phyloP scores from a whole-genome alignment of 2,888 invertebrate genomes.

The Andrena bicolor region DNA sequence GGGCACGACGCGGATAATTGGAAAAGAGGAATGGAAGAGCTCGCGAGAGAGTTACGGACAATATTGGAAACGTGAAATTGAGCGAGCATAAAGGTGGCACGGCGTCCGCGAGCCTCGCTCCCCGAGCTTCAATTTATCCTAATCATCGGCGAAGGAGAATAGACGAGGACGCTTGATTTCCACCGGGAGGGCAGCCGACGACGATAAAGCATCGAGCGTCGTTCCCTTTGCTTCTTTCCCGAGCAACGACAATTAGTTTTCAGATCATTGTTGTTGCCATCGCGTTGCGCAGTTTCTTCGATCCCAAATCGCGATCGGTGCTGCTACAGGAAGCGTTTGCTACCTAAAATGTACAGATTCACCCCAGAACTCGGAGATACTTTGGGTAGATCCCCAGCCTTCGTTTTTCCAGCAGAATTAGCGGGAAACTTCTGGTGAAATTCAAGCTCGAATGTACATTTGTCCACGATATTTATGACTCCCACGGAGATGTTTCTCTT shows the following conservation, averaged over 20 bases:
- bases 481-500: conserved; percentile 22
- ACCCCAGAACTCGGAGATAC: not conserved
- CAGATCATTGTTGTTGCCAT: not conserved
- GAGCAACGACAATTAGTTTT: conserved; percentile 20
- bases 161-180: conserved; percentile 74
- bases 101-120: conserved; percentile 29
- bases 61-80: conserved; percentile 79
- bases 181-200: conserved; percentile 67
- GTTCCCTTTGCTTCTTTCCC: not conserved
- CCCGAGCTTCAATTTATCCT: conserved; percentile 77
- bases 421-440: not conserved
- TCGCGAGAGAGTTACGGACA: conserved; percentile 61
- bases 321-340: too few relatives aligned
- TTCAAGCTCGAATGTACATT: not conserved
- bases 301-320: not conserved
- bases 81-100: conserved; percentile 74
- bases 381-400: not conserved
- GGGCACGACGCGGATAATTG: conserved; percentile 64
- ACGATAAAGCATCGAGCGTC: conserved; percentile 54
- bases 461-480: conserved; percentile 2
- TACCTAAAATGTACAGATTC: too few relatives aligned
- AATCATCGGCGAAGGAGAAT: conserved; percentile 71
- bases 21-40: conserved; percentile 65
- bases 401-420: not conserved
- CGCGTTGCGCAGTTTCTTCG: not conserved